These are phyloP conservation scores for Candoia aspera DNA, from an alignment of 2,113 vertebrate genomes.

Conservation along the genomic window DNA sequence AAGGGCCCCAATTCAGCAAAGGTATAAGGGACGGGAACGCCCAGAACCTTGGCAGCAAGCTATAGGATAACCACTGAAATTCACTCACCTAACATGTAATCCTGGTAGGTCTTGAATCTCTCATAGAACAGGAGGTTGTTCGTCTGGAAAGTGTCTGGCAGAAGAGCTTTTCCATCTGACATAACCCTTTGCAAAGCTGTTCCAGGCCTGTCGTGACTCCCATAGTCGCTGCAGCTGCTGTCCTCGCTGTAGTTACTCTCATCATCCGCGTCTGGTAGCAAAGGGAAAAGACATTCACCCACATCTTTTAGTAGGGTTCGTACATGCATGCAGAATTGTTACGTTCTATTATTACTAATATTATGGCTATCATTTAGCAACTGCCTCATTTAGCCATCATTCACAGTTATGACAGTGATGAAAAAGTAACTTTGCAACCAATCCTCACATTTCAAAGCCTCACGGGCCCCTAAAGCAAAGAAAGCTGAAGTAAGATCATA, in stretches of 20 bases:
- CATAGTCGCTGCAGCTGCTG: constrained; percentile 76
- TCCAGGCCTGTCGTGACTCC: constrained; percentile 63
- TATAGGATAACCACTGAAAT: neutral
- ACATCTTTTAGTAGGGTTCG: fast-evolving
- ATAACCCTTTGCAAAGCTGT: constrained; percentile 73
- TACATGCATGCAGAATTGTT: neutral
- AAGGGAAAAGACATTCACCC: neutral
- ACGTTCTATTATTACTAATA: neutral
- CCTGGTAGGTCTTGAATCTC: constrained; percentile 91
- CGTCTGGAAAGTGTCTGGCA: constrained; percentile 87
- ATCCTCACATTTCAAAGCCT: neutral
- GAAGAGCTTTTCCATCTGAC: constrained; percentile 60
- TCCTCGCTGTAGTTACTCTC: constrained; percentile 68
- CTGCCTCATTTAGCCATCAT: neutral
- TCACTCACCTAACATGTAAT: constrained; percentile 90
- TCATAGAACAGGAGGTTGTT: constrained; percentile 89
- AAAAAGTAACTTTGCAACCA: neutral
- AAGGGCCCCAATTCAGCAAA: neutral
- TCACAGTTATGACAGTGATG: neutral
- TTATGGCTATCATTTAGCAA: neutral
- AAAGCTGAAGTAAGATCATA: neutral
- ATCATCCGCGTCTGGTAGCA: constrained; percentile 65
- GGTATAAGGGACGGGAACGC: neutral
- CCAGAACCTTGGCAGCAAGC: neutral
- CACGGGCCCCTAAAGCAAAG: neutral